phyloP scores from a whole-genome alignment of 1,140 invertebrate genomes.

The Solenopsis invicta region DNA sequence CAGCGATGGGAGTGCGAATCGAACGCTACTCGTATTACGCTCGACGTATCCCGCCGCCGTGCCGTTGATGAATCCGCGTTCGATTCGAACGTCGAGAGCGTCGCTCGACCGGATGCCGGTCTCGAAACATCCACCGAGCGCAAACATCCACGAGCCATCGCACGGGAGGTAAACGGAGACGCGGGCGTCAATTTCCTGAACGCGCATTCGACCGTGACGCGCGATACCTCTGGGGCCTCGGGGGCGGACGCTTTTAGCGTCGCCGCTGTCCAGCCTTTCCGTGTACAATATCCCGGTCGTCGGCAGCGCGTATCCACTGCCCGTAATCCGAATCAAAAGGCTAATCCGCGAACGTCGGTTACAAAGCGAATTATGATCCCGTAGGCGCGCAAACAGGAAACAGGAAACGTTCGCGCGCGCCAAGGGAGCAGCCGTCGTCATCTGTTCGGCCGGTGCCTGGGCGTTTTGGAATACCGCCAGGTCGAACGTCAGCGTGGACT shows the following conservation, averaged over 20 bases:
- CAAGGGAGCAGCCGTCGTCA: background rate
- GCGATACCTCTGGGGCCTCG: background rate
- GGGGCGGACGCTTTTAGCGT: background rate
- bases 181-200: conserved; percentile 26
- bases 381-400: background rate
- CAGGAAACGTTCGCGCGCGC: background rate
- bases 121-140: background rate
- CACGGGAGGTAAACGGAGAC: conserved; percentile 6
- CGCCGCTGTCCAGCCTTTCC: background rate
- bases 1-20: background rate
- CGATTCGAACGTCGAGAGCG: background rate
- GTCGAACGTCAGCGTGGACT: conserved; percentile 42
- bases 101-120: no score
- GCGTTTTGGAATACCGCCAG: conserved; percentile 18
- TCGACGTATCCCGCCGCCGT: no score
- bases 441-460: no score
- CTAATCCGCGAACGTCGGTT: conserved; percentile 18
- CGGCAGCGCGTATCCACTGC: background rate
- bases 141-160: background rate
- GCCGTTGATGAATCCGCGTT: background rate
- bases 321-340: conserved; percentile 11
- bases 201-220: background rate
- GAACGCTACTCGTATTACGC: background rate
- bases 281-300: background rate
- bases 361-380: conserved; percentile 25